phyloP scores from a whole-genome alignment of 2,797 vertebrate species.

The Rhyacichthys aspro region DNA sequence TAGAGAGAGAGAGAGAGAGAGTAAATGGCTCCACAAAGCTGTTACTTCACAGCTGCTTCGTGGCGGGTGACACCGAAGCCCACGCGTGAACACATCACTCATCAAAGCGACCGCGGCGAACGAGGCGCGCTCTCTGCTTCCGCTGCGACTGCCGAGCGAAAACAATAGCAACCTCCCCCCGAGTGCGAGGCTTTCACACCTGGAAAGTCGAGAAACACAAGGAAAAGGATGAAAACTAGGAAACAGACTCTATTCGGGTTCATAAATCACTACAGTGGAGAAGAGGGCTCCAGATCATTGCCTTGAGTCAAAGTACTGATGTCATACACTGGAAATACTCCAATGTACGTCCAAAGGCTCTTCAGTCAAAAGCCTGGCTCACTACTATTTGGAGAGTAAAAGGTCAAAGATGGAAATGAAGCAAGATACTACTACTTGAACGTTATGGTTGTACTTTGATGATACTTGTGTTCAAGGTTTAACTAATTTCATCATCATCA shows the following conservation, averaged over 20 bases:
- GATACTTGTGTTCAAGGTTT: too few relatives aligned
- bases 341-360: neutral
- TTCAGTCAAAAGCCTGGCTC: too few relatives aligned
- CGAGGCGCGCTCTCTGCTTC: constrained; percentile 52
- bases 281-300: neutral
- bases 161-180: constrained; percentile 60
- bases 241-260: constrained; percentile 64
- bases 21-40: constrained; percentile 73
- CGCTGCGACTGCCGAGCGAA: constrained; percentile 51
- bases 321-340: neutral
- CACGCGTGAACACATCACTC: constrained; percentile 76
- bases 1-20: constrained; percentile 51
- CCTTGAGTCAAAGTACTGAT: neutral
- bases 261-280: constrained; percentile 37
- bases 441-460: too few relatives aligned
- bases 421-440: too few relatives aligned
- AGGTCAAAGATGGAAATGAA: too few relatives aligned
- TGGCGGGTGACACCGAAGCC: constrained; percentile 76
- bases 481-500: too few relatives aligned
- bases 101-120: constrained; percentile 77
- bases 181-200: constrained; percentile 63
- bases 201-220: constrained; percentile 67
- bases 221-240: constrained; percentile 40
- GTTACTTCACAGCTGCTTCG: constrained; percentile 75
- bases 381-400: too few relatives aligned